Percentiles rank a stretch among this genome's conserved stretches.
phyloP scores from a whole-genome alignment of 2,113 vertebrate species.

The Progne subis region DNA sequence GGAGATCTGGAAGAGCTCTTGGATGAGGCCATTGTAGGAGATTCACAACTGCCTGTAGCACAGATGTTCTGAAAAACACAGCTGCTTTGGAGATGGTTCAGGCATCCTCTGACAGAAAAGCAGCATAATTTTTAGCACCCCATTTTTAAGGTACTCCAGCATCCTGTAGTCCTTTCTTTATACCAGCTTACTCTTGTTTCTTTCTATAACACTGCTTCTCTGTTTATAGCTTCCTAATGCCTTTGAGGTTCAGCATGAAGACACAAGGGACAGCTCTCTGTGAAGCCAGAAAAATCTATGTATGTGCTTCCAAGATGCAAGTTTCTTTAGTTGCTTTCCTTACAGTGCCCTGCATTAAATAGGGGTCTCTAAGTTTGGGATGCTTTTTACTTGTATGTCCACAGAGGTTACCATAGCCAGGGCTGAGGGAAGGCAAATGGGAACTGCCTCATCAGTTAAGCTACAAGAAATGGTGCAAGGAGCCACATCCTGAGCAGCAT shows the following conservation, averaged over 20 bases:
- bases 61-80: neutral
- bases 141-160: neutral
- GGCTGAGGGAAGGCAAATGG: neutral
- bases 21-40: accelerated
- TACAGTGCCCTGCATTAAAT: neutral
- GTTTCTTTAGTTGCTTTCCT: neutral
- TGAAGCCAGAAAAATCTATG: neutral
- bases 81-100: neutral
- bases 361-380: neutral
- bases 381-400: accelerated
- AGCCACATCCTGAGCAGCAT: neutral
- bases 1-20: neutral
- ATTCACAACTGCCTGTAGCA: neutral
- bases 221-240: neutral
- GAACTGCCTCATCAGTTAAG: neutral
- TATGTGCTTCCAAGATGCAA: neutral
- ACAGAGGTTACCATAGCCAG: neutral
- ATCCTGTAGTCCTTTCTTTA: neutral
- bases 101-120: neutral
- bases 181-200: neutral
- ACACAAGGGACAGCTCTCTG: neutral
- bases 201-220: neutral
- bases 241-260: neutral
- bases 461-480: neutral
- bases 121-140: accelerated